Percentiles rank a stretch among this genome's conserved stretches.
Conservation (phyloP, 2,888 invertebrate genomes). For the Drosophila lutescens region DNA sequence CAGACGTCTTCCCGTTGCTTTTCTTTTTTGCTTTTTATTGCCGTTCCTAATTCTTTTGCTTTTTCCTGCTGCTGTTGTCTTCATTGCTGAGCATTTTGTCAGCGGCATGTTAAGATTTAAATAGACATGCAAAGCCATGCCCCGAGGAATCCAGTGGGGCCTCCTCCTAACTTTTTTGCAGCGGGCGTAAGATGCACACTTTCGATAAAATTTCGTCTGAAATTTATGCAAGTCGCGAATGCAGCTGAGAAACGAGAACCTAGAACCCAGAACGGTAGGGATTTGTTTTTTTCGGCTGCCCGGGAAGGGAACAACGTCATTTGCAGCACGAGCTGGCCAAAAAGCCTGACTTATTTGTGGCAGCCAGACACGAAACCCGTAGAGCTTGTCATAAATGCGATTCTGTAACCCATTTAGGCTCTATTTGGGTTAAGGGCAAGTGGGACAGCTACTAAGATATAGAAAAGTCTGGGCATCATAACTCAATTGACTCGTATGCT, state of each 20-base stretch:
- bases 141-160: slow-evolving; percentile 27
- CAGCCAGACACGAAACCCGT: slow-evolving; percentile 59
- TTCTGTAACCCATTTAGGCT: slow-evolving; percentile 39
- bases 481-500: slow-evolving; percentile 66
- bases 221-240: slow-evolving; percentile 65
- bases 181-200: slow-evolving; percentile 70
- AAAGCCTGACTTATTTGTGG: slow-evolving; percentile 63
- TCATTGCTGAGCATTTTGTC: slow-evolving; percentile 66
- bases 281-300: slow-evolving; percentile 9
- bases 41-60: slow-evolving; percentile 26
- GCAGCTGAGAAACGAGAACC: slow-evolving; percentile 11
- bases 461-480: slow-evolving; percentile 12
- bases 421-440: slow-evolving; percentile 68
- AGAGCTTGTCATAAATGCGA: slow-evolving; percentile 68
- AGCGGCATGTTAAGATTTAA: slow-evolving; percentile 75
- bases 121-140: slow-evolving; percentile 59
- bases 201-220: slow-evolving; percentile 64
- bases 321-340: slow-evolving; percentile 72
- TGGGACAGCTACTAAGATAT: slow-evolving; percentile 9
- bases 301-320: slow-evolving; percentile 66
- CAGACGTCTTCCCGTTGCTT: slow-evolving; percentile 45
- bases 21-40: slow-evolving; percentile 38
- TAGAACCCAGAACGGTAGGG: slow-evolving; percentile 15
- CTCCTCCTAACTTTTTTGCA: slow-evolving; percentile 59
- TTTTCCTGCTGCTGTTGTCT: slow-evolving; percentile 52